Percentiles rank a stretch among this genome's conserved stretches.
These are phyloP conservation scores for Tachycineta bicolor DNA, from an alignment of 2,113 vertebrate species.

Conservation along the genomic window DNA sequence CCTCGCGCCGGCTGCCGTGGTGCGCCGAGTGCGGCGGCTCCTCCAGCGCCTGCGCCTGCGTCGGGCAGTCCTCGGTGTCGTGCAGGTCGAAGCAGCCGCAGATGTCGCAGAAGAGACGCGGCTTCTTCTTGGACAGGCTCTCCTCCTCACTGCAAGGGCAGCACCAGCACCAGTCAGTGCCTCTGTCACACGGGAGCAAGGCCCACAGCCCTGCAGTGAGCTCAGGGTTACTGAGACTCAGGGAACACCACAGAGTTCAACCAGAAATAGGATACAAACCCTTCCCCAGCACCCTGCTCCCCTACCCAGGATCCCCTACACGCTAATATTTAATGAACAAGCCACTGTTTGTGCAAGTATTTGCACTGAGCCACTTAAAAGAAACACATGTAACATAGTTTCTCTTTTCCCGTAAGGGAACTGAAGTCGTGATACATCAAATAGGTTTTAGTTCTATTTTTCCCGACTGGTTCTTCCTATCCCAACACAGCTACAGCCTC, in stretches of 20 bases:
- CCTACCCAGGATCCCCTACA: rapidly evolving
- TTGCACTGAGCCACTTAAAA: neutral
- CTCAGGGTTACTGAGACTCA: rapidly evolving
- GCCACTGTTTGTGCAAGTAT: neutral
- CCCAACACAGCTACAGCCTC: neutral
- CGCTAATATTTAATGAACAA: neutral
- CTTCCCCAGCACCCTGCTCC: neutral
- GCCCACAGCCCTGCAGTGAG: rapidly evolving
- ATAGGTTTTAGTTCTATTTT: neutral
- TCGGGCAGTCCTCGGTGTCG: conserved; percentile 96
- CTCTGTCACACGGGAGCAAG: rapidly evolving
- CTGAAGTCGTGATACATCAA: neutral
- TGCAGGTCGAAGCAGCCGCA: conserved; percentile 98
- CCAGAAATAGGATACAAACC: rapidly evolving
- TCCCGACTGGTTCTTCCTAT: neutral
- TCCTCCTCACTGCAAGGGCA: conserved; percentile 73
- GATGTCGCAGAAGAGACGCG: conserved; percentile 96
- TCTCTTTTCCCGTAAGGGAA: neutral
- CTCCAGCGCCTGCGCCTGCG: conserved; percentile 87
- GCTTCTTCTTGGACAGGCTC: conserved; percentile 87
- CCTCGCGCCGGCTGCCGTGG: conserved; percentile 88
- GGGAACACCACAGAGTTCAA: neutral
- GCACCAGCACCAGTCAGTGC: neutral
- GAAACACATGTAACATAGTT: neutral
- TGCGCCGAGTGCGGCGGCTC: conserved; percentile 90